A percentile compares a stretch with the other conserved stretches of the same genome.
Conservation (phyloP, 2,113 vertebrate genomes). For the Excalfactoria chinensis region DNA sequence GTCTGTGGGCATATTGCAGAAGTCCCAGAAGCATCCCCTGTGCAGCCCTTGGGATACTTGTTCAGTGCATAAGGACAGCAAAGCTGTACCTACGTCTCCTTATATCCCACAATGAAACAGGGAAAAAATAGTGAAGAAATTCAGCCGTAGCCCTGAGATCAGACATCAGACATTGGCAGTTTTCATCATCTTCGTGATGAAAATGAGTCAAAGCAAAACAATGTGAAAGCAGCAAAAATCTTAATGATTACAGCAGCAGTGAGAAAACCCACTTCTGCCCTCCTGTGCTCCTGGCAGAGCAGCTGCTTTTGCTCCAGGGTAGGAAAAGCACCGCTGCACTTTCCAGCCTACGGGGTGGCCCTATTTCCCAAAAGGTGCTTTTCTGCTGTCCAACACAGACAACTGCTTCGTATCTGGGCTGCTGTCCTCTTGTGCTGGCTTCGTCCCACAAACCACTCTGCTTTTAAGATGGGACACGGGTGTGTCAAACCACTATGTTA, state of each 20-base stretch:
- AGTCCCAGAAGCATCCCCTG: background rate
- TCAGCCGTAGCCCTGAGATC: background rate
- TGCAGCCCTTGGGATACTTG: background rate
- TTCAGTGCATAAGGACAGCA: background rate
- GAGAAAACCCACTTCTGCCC: background rate
- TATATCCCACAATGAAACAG: background rate
- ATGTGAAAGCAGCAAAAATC: background rate
- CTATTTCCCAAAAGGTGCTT: background rate
- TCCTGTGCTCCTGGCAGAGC: background rate
- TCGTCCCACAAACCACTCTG: background rate
- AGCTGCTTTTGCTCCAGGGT: background rate
- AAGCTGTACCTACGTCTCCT: background rate
- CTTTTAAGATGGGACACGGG: background rate
- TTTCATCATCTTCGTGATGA: background rate
- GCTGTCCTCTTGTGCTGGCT: background rate
- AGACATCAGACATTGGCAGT: background rate
- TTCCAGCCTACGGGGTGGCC: background rate
- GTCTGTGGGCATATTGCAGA: background rate
- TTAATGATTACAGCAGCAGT: background rate
- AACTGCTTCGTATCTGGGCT: background rate
- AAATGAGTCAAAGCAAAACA: background rate
- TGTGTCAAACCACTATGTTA: background rate
- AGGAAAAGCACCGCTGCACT: background rate
- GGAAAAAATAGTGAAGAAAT: background rate
- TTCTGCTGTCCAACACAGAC: background rate